Evolutionary conservation across 2,797 vertebrate species (phyloP).

Genomic region (Poecilia picta): DNA sequence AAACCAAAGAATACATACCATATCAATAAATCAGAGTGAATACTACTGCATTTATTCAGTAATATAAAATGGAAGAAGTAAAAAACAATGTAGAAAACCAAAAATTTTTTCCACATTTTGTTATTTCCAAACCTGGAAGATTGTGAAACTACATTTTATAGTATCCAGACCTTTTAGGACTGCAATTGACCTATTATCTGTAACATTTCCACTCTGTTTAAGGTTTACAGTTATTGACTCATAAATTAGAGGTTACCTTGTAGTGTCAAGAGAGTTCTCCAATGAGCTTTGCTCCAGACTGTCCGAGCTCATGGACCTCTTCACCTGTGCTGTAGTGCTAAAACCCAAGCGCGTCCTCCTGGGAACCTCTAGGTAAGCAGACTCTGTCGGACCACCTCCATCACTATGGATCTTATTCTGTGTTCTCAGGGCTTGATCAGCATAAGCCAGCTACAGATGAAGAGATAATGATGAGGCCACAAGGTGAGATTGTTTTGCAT

Average conservation of each 20-base stretch:
- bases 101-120: not conserved
- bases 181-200: not conserved
- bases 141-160: not conserved
- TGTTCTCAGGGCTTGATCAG: slow-evolving; percentile 80
- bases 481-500: not conserved
- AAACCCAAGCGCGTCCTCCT: slow-evolving; percentile 39
- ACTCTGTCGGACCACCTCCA: slow-evolving; percentile 13
- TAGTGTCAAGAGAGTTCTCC: slow-evolving; percentile 80
- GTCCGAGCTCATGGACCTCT: slow-evolving; percentile 79
- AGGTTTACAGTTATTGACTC: not conserved
- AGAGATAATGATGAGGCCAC: not conserved
- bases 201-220: not conserved
- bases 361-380: slow-evolving; percentile 28
- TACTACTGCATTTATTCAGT: not conserved
- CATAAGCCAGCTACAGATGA: slow-evolving; percentile 54
- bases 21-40: not conserved
- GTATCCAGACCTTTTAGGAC: not conserved
- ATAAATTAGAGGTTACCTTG: slow-evolving; percentile 72
- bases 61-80: not conserved
- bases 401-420: slow-evolving; percentile 65
- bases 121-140: not conserved
- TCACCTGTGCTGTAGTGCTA: slow-evolving; percentile 22
- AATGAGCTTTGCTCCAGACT: slow-evolving; percentile 86
- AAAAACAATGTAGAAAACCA: not conserved
- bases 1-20: not conserved